Evolutionary conservation across 2,113 vertebrate species (phyloP).

Genomic region (Acrocephalus arundinaceus): DNA sequence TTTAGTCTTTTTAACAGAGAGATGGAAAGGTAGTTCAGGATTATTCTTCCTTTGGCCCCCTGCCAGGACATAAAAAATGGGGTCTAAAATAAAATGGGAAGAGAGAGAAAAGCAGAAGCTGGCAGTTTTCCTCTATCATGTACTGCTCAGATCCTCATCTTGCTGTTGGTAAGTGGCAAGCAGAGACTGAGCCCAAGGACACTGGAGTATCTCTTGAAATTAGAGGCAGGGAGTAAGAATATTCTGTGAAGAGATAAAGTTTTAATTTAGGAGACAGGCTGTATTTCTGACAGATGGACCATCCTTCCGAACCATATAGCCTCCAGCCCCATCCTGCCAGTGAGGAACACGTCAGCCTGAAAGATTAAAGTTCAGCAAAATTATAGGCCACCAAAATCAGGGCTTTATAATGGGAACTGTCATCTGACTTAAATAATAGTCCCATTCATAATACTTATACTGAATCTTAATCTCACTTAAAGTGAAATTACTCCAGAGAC

Average conservation of each 20-base stretch:
- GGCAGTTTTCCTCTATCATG: neutral
- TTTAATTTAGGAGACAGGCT: conserved; percentile 18
- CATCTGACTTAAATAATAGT: conserved; percentile 40
- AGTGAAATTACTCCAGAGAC: conserved; percentile 20
- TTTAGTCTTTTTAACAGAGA: neutral
- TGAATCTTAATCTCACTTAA: conserved; percentile 57
- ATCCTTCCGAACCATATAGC: neutral
- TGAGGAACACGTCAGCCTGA: neutral
- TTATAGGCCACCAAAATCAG: conserved; percentile 27
- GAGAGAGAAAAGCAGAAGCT: neutral
- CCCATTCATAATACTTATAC: conserved; percentile 47
- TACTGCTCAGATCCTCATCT: neutral
- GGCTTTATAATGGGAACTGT: conserved; percentile 41
- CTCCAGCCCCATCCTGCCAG: conserved; percentile 2
- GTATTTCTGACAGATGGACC: conserved; percentile 20
- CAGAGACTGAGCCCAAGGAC: neutral
- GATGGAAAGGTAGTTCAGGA: neutral
- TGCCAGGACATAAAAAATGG: neutral
- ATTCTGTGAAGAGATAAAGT: neutral
- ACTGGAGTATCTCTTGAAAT: neutral
- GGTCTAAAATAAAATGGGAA: neutral
- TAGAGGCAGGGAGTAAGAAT: neutral
- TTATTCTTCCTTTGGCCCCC: neutral
- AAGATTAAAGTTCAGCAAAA: conserved; percentile 62
- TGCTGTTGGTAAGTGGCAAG: neutral